Base-by-base conservation (phyloP, 2,113 vertebrate genomes). In the Ranitomeya imitator region DNA sequence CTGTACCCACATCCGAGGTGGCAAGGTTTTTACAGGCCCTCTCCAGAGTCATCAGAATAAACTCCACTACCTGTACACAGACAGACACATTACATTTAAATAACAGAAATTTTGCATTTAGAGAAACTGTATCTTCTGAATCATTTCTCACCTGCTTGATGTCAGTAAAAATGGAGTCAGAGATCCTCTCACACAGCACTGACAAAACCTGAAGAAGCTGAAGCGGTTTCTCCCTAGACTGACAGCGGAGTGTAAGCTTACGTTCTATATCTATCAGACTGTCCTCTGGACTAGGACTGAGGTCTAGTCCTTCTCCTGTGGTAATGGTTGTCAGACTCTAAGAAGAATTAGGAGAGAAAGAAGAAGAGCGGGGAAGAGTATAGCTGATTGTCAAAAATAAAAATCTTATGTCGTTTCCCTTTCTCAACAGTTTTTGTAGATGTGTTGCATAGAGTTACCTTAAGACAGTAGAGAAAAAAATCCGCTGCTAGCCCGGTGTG, bases 391-490 rank as follows among this genome's bases (percentile, higher is more conserved):
- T 3, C 37, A 45, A 3, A 45, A 45, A 45, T 45, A 45, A 45
- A 45, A 45, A 45, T 45, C 37, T 45, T 45, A 45, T 45, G 37
- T 45, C 37, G 5, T 45, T 45, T 45, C 37, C 37, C 37, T 45
- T 45, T 45, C 37, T 45, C 37, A 26, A 12, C 26, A 26, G 2
- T 3, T 18, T 21, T 10, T 7, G 73, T 19, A 51, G 37, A 19
- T 51, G 5, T 18, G 31, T 76, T 7, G 15, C 4, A 7, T 19
- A 57, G 6, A 54, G 90, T 89, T 88, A 99, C 98, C 96, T 97
- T 95, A 86, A 99, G 93, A 89, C 99, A 96, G 52, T 89, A 88
- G 85, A 99, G 94, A 93, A 99, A 99, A 93, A 98, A 97, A 88
- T 99, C 96, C 84, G 97, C 98, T 0, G 97, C 96, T 78, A 99